phyloP scores from a whole-genome alignment of 2,797 vertebrate genomes.

The Sebastes elongatus region DNA sequence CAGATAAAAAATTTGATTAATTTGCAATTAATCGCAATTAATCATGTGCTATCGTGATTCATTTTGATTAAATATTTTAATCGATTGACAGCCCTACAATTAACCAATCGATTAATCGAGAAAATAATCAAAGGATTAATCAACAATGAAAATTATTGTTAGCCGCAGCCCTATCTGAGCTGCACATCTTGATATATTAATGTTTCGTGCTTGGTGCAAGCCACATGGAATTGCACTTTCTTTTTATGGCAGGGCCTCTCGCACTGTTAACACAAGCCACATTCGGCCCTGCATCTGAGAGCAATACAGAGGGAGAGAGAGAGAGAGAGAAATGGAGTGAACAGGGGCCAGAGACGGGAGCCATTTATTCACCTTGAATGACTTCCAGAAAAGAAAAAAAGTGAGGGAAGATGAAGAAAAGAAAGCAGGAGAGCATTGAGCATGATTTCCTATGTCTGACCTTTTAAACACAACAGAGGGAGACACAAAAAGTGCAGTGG shows the following conservation, averaged over 20 bases:
- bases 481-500: conserved; percentile 12
- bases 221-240: conserved; percentile 42
- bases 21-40: too few relatives aligned
- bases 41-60: too few relatives aligned
- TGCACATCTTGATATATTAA: conserved; percentile 4
- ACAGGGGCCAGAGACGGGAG: conserved; percentile 44
- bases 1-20: too few relatives aligned
- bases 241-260: conserved; percentile 10
- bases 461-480: conserved; percentile 48
- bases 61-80: too few relatives aligned
- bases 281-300: conserved; percentile 53
- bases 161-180: not conserved
- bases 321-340: conserved; percentile 14
- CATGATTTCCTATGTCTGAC: conserved; percentile 42
- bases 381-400: conserved; percentile 38
- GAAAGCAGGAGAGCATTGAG: conserved; percentile 10
- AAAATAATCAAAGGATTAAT: too few relatives aligned
- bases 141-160: not conserved
- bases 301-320: conserved; percentile 28
- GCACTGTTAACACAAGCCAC: conserved; percentile 45
- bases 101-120: not conserved
- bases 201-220: not conserved
- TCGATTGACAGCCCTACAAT: too few relatives aligned
- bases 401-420: not conserved
- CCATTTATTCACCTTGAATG: conserved; percentile 71